Evolutionary conservation across 2,113 vertebrate species (phyloP).

Genomic region (Trematomus loennbergii): DNA sequence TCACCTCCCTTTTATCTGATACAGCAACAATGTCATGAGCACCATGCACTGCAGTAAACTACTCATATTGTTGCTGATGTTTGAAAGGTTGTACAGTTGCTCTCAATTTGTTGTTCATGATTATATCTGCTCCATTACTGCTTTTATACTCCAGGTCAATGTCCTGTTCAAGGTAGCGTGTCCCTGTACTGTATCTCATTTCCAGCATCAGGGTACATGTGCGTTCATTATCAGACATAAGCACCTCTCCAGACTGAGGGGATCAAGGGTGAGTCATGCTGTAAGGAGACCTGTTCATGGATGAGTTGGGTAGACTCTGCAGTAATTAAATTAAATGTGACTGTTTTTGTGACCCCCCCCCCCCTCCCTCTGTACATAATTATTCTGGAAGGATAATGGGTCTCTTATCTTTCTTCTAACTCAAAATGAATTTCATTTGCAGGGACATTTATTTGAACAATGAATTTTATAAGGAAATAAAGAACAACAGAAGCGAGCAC

Average conservation of each 20-base stretch:
- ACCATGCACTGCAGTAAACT: conserved; percentile 2
- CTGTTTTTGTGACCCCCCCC: not conserved
- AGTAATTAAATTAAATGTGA: conserved; percentile 11
- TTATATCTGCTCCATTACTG: conserved; percentile 1
- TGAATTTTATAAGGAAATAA: conserved; percentile 9
- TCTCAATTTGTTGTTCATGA: conserved; percentile 9
- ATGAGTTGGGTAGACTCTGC: not conserved
- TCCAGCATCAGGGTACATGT: not conserved
- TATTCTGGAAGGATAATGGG: conserved; percentile 40
- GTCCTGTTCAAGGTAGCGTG: conserved; percentile 28
- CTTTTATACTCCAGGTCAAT: conserved; percentile 9
- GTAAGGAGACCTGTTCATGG: conserved; percentile 1
- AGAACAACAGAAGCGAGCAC: not conserved
- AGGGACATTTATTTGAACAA: conserved; percentile 35
- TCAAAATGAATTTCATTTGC: conserved; percentile 51
- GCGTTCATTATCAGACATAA: conserved; percentile 25
- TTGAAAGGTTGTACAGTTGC: conserved; percentile 3
- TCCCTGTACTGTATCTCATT: not conserved
- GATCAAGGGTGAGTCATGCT: conserved; percentile 34
- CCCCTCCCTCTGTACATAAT: conserved; percentile 4
- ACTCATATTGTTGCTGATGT: conserved; percentile 15
- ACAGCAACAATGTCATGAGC: conserved; percentile 7
- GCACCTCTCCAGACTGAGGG: conserved; percentile 9
- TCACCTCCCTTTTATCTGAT: conserved; percentile 20
- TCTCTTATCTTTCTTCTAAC: conserved; percentile 32